Percentiles rank a stretch among this genome's conserved stretches.
Conservation (phyloP, 2,888 invertebrate genomes). For the Dorcus hopei region DNA sequence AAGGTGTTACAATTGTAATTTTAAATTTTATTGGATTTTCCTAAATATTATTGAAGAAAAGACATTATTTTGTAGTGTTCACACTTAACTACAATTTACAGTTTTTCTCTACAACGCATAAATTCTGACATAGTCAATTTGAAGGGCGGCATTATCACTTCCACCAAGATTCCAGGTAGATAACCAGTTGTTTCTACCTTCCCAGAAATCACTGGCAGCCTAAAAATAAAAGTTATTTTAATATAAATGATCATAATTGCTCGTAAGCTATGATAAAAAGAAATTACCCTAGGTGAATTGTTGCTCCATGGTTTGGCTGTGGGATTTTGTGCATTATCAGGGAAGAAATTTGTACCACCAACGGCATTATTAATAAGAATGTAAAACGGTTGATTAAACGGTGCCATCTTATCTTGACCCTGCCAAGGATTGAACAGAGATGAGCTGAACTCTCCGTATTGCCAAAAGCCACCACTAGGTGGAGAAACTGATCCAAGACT, state of each 20-base stretch:
- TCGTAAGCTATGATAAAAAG: too few species aligned
- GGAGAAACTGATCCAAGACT: constrained; percentile 54
- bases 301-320: constrained; percentile 61
- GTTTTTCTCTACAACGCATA: constrained; percentile 47
- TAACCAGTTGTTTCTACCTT: constrained; percentile 54
- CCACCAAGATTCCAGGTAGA: constrained; percentile 56
- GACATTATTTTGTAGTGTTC: too few species aligned
- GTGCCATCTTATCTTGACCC: constrained; percentile 59
- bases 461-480: constrained; percentile 63
- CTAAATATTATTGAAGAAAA: too few species aligned
- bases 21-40: too few species aligned
- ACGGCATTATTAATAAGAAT: constrained; percentile 65
- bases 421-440: constrained; percentile 58
- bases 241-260: not conserved
- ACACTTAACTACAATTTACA: too few species aligned
- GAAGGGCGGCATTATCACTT: constrained; percentile 56
- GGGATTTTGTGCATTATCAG: constrained; percentile 57
- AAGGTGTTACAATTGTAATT: too few species aligned
- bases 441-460: constrained; percentile 52
- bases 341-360: constrained; percentile 66
- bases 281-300: constrained; percentile 53
- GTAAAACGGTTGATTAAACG: constrained; percentile 66
- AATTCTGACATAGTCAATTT: constrained; percentile 66
- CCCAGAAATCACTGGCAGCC: constrained; percentile 64
- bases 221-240: constrained; percentile 8